Percentiles rank a stretch among this genome's conserved stretches.
phyloP scores from a whole-genome alignment of 1,140 invertebrate species.

The Sitophilus oryzae region DNA sequence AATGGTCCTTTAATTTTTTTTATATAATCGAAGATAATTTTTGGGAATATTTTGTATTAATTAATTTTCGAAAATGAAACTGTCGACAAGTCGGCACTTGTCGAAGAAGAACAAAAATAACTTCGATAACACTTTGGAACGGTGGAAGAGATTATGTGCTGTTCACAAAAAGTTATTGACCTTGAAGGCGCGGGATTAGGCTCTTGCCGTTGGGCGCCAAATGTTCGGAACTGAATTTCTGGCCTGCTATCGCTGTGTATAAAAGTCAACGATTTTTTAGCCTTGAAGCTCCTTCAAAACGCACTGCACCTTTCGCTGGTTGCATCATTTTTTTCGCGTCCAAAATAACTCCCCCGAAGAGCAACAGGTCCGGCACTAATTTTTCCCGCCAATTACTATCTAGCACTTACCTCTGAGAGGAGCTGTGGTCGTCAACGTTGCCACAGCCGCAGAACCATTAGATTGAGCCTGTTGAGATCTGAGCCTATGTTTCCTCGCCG shows the following conservation, averaged over 20 bases:
- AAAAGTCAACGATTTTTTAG: conserved; percentile 15
- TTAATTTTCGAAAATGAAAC: too few species aligned
- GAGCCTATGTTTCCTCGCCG: conserved; percentile 10
- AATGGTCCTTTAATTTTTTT: too few species aligned
- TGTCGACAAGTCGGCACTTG: too few species aligned
- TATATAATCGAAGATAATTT: too few species aligned
- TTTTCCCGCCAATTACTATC: background rate
- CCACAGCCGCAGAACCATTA: background rate
- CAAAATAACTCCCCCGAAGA: background rate
- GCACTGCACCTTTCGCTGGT: background rate
- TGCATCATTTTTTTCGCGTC: conserved; percentile 5
- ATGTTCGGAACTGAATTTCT: background rate
- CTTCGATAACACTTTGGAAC: too few species aligned
- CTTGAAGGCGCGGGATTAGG: conserved; percentile 10
- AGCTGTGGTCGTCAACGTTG: background rate
- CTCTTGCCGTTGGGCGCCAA: conserved; percentile 2
- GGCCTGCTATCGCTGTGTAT: conserved; percentile 4
- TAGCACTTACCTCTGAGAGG: background rate
- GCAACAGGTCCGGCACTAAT: background rate
- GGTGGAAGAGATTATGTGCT: too few species aligned
- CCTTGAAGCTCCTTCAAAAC: conserved; percentile 20
- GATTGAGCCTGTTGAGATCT: background rate
- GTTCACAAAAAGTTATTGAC: conserved; percentile 2
- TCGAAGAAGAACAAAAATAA: too few species aligned
- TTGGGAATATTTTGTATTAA: too few species aligned